These are phyloP conservation scores for Dorcus parallelipipedus DNA, from an alignment of 2,888 invertebrate genomes.

Conservation along the genomic window DNA sequence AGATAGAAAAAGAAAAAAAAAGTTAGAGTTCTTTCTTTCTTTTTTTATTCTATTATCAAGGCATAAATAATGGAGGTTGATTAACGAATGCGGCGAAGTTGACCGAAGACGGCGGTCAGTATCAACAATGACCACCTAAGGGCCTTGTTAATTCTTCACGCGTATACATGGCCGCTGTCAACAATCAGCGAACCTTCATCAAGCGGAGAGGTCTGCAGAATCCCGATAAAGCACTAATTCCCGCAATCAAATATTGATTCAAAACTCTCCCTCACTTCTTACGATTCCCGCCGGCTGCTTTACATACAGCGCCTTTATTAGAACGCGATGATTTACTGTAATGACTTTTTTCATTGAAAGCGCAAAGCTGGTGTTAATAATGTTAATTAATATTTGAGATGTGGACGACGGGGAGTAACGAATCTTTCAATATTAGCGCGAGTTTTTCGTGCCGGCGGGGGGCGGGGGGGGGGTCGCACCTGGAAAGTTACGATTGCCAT, in stretches of 20 bases:
- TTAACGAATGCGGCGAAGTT: conserved; percentile 9
- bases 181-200: conserved; percentile 52
- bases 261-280: conserved; percentile 49
- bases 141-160: conserved; percentile 48
- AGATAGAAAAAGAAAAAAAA: no score
- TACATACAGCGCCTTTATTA: conserved; percentile 53
- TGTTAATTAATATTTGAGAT: conserved; percentile 61
- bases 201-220: conserved; percentile 50
- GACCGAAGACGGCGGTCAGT: conserved; percentile 20
- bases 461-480: conserved; percentile 18
- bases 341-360: conserved; percentile 52
- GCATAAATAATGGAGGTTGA: not conserved
- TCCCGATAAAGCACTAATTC: conserved; percentile 53
- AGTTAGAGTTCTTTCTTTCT: no score
- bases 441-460: conserved; percentile 25
- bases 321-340: conserved; percentile 61
- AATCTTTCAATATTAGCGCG: conserved; percentile 40
- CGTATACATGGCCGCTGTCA: conserved; percentile 50
- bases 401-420: conserved; percentile 47
- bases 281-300: conserved; percentile 47
- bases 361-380: conserved; percentile 57
- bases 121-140: conserved; percentile 29
- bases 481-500: conserved; percentile 22
- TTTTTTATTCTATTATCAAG: no score
- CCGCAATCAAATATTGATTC: conserved; percentile 54